Percentiles rank a stretch among this genome's conserved stretches.
Conservation (phyloP, 1,140 invertebrate species). For the Epicauta chinensis region DNA sequence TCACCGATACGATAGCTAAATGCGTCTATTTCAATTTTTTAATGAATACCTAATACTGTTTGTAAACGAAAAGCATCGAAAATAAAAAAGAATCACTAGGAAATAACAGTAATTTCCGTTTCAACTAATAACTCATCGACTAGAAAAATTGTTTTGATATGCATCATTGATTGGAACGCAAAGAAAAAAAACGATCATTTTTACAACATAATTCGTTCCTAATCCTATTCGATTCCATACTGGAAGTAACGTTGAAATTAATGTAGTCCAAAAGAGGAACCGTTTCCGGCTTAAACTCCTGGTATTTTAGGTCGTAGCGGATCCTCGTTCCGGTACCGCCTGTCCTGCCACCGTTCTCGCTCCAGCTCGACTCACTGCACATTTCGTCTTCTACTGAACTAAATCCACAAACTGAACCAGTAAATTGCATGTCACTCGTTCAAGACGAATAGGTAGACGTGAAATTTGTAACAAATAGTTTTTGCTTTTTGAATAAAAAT, state of each 20-base stretch:
- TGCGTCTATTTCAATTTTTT: no score
- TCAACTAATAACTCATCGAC: no score
- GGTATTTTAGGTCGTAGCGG: conserved; percentile 8
- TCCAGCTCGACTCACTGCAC: conserved; percentile 18
- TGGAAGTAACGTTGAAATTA: conserved; percentile 6
- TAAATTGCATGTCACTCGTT: conserved; percentile 36
- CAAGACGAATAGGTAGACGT: conserved; percentile 36
- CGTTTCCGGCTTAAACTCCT: no score
- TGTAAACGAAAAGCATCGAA: no score
- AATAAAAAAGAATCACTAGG: no score
- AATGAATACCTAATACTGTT: no score
- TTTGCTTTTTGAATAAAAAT: conserved; percentile 17
- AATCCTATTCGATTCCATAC: no score
- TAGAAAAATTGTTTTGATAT: no score
- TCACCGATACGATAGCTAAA: no score
- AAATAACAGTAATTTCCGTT: no score
- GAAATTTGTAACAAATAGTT: conserved; percentile 35
- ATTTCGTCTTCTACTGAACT: conserved; percentile 20
- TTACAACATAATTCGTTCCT: conserved; percentile 2
- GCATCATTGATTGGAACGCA: not conserved
- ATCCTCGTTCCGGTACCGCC: conserved; percentile 1
- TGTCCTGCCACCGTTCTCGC: conserved; percentile 5
- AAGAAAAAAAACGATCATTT: not conserved
- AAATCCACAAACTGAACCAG: conserved; percentile 30
- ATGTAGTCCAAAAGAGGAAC: conserved; percentile 5